Evolutionary conservation across 1,140 invertebrate genomes (phyloP).

Genomic region (Dreissena rostriformis): DNA sequence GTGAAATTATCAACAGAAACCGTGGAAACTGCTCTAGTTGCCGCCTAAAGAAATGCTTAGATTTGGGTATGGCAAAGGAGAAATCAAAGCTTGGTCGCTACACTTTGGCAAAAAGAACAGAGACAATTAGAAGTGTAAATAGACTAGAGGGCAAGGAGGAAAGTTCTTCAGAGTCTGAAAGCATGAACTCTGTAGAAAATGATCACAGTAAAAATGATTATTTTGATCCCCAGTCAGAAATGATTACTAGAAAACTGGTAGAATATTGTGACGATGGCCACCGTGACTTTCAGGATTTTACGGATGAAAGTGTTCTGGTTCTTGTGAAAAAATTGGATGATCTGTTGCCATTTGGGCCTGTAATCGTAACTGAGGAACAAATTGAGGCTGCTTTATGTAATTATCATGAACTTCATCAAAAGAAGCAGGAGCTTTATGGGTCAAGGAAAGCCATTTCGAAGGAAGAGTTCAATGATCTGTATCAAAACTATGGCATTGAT

Average conservation of each 20-base stretch:
- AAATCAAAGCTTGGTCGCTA: slow-evolving; percentile 59
- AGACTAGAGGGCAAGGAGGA: slow-evolving; percentile 51
- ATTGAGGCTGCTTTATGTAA: slow-evolving; percentile 11
- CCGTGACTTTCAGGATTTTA: slow-evolving; percentile 3
- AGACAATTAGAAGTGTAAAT: slow-evolving; percentile 57
- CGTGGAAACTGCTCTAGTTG: slow-evolving; percentile 75
- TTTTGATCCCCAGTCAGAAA: slow-evolving; percentile 16
- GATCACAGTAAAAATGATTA: background rate
- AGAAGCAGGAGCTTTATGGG: slow-evolving; percentile 34
- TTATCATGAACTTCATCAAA: slow-evolving; percentile 34
- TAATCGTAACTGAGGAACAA: slow-evolving; percentile 12
- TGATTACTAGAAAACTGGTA: slow-evolving; percentile 9
- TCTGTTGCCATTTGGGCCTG: slow-evolving; percentile 36
- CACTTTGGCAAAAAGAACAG: slow-evolving; percentile 61
- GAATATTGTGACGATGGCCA: background rate
- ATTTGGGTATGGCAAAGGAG: slow-evolving; percentile 76
- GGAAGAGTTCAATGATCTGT: slow-evolving; percentile 33
- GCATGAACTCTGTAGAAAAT: background rate
- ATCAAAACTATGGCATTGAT: slow-evolving; percentile 40
- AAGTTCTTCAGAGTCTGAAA: background rate
- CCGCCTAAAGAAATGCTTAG: slow-evolving; percentile 74
- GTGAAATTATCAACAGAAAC: slow-evolving; percentile 68
- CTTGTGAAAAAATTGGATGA: slow-evolving; percentile 30
- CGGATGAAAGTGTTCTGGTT: background rate
- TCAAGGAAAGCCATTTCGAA: slow-evolving; percentile 34